phyloP scores from a whole-genome alignment of 1,140 invertebrate species.

The Pseudomyrmex dendroicus region DNA sequence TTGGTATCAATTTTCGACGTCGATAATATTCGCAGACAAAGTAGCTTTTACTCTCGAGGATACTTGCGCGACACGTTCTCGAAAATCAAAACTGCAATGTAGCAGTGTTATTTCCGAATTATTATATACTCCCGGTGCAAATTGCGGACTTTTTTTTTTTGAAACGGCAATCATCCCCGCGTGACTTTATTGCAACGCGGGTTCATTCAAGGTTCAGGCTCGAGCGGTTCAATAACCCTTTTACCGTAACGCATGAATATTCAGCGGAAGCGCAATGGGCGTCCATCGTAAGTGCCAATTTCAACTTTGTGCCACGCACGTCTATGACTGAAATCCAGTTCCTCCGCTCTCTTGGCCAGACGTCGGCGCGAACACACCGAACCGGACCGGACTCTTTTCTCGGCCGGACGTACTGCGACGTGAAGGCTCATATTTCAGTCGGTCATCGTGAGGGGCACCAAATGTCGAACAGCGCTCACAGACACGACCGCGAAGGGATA shows the following conservation, averaged over 20 bases:
- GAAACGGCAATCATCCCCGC: not conserved
- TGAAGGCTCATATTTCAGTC: slow-evolving; percentile 59
- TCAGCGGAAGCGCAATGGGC: slow-evolving; percentile 54
- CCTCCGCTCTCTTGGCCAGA: slow-evolving; percentile 8
- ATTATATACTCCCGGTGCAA: not conserved
- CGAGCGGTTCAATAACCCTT: slow-evolving; percentile 48
- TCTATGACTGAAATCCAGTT: slow-evolving; percentile 55
- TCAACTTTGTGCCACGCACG: slow-evolving; percentile 53
- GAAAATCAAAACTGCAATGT: not conserved
- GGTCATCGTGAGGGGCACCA: slow-evolving; percentile 37
- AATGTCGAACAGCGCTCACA: slow-evolving; percentile 36
- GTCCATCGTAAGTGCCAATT: slow-evolving; percentile 60
- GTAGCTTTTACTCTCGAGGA: not conserved
- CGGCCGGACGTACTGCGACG: slow-evolving; percentile 39
- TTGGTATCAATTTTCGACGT: slow-evolving; percentile 1
- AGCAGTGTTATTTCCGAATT: not conserved
- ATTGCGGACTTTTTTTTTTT: not conserved
- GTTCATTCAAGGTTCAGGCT: slow-evolving; percentile 33
- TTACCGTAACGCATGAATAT: slow-evolving; percentile 63
- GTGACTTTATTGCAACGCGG: slow-evolving; percentile 15
- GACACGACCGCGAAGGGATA: slow-evolving; percentile 34
- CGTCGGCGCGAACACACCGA: not conserved
- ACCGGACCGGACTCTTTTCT: slow-evolving; percentile 7
- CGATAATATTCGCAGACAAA: not conserved
- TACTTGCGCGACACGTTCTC: not conserved